phyloP scores from a whole-genome alignment of 1,140 invertebrate genomes.

The Bacillus rossius region DNA sequence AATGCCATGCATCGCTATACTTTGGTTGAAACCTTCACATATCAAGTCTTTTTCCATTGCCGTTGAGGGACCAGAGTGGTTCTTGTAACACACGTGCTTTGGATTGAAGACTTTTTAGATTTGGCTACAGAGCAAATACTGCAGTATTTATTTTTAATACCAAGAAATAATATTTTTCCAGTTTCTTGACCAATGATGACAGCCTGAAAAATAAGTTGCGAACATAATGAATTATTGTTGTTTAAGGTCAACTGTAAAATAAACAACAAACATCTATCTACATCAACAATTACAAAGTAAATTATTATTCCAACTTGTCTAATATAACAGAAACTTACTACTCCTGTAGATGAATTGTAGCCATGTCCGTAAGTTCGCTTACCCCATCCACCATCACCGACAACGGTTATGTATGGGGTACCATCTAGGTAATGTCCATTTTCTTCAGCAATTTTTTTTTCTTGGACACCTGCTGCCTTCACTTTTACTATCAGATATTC shows the following conservation, averaged over 20 bases:
- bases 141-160: slow-evolving; percentile 34
- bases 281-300: no score
- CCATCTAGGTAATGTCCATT: slow-evolving; percentile 18
- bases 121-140: slow-evolving; percentile 22
- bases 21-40: slow-evolving; percentile 32
- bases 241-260: no score
- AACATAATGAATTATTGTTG: no score
- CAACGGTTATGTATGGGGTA: slow-evolving; percentile 21
- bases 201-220: background rate
- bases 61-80: slow-evolving; percentile 30
- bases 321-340: slow-evolving; percentile 2
- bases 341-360: slow-evolving; percentile 1
- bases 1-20: no score
- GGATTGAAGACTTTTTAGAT: slow-evolving; percentile 9
- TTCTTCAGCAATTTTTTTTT: slow-evolving; percentile 15
- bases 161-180: slow-evolving; percentile 25
- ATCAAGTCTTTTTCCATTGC: slow-evolving; percentile 40
- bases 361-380: slow-evolving; percentile 17
- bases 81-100: slow-evolving; percentile 32
- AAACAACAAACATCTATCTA: no score
- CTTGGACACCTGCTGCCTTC: slow-evolving; percentile 17
- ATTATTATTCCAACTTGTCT: no score
- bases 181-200: slow-evolving; percentile 26
- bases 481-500: background rate
- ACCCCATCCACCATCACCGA: slow-evolving; percentile 21